A percentile compares a stretch with the other conserved stretches of the same genome.
Evolutionary conservation across 2,888 invertebrate genomes (phyloP).

Genomic region (Drosophila neonasuta): DNA sequence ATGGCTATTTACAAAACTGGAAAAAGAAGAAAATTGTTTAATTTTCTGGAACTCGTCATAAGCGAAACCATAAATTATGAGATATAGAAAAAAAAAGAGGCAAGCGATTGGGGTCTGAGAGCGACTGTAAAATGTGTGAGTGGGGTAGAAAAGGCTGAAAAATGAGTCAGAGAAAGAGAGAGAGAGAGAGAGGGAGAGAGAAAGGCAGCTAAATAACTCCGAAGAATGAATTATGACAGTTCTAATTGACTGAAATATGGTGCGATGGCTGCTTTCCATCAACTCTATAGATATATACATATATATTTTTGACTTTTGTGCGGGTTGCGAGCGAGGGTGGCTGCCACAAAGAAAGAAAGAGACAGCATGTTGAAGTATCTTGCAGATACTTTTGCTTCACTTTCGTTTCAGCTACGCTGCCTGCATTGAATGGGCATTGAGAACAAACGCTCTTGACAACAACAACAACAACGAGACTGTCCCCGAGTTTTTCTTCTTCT

Average conservation of each 20-base stretch:
- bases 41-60: constrained; percentile 81
- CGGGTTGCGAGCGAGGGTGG: constrained; percentile 42
- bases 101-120: constrained; percentile 24
- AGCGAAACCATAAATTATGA: constrained; percentile 78
- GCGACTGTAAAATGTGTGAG: not conserved
- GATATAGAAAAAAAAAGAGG: constrained; percentile 44
- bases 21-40: constrained; percentile 70
- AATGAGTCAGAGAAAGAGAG: constrained; percentile 7
- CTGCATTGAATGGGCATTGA: constrained; percentile 68
- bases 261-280: constrained; percentile 79
- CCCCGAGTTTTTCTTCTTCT: constrained; percentile 19
- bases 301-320: constrained; percentile 44
- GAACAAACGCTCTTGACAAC: constrained; percentile 7
- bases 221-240: constrained; percentile 81
- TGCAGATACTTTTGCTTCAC: constrained; percentile 71
- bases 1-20: constrained; percentile 51
- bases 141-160: constrained; percentile 8
- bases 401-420: constrained; percentile 66
- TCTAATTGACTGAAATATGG: constrained; percentile 82
- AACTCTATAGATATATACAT: constrained; percentile 34
- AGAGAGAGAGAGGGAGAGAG: constrained; percentile 8
- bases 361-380: constrained; percentile 60
- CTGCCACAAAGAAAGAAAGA: not conserved
- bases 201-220: constrained; percentile 75
- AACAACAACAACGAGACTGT: constrained; percentile 45